Evolutionary conservation across 2,888 invertebrate genomes (phyloP).

Genomic region (Schrankia costaestrigalis): DNA sequence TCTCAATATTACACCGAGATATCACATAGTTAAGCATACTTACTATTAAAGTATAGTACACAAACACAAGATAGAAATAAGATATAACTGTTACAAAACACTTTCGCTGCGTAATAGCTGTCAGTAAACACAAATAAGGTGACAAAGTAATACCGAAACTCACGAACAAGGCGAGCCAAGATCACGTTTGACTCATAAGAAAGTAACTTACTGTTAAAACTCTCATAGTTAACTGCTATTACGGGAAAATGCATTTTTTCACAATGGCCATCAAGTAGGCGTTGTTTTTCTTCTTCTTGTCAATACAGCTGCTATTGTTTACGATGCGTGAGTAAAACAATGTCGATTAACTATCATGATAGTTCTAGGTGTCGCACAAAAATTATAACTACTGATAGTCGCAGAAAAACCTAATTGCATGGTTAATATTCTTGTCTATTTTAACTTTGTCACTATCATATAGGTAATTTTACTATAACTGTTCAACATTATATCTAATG

Average conservation of each 20-base stretch:
- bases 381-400: slow-evolving; percentile 8
- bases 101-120: slow-evolving; percentile 67
- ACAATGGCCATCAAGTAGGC: slow-evolving; percentile 16
- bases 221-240: slow-evolving; percentile 43
- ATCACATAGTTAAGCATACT: slow-evolving; percentile 6
- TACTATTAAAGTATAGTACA: slow-evolving; percentile 25
- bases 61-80: slow-evolving; percentile 46
- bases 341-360: slow-evolving; percentile 30
- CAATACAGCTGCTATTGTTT: no score
- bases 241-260: slow-evolving; percentile 44
- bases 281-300: slow-evolving; percentile 31
- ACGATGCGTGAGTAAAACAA: slow-evolving; percentile 26
- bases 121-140: slow-evolving; percentile 52
- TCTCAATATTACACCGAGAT: neutral
- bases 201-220: slow-evolving; percentile 41
- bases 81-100: slow-evolving; percentile 55
- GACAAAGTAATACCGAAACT: slow-evolving; percentile 37
- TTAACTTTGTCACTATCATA: no score
- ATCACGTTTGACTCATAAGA: slow-evolving; percentile 33
- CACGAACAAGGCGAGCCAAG: slow-evolving; percentile 16
- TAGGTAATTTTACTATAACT: no score
- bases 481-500: no score
- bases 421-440: no score
- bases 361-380: slow-evolving; percentile 16
- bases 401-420: no score